A percentile compares a stretch with the other conserved stretches of the same genome.
These are phyloP conservation scores for Fragum whitleyi DNA, from an alignment of 2,888 invertebrate species.

Conservation along the genomic window DNA sequence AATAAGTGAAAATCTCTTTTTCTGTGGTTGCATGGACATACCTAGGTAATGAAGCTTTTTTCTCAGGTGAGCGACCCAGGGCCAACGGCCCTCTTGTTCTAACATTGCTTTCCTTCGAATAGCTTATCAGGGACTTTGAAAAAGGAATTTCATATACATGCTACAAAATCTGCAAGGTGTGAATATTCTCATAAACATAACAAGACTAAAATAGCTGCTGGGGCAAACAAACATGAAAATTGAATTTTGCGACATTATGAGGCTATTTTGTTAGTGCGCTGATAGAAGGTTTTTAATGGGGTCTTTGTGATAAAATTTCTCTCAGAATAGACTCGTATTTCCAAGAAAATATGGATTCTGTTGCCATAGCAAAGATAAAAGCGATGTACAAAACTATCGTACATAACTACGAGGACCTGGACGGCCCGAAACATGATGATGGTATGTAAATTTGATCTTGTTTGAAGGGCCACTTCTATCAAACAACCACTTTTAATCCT, in stretches of 20 bases:
- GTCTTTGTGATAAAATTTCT: conserved; percentile 2
- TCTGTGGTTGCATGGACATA: too few species aligned
- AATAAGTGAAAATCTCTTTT: too few species aligned
- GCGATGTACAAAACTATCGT: conserved; percentile 71
- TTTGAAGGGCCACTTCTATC: too few species aligned
- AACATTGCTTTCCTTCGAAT: too few species aligned
- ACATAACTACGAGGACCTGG: conserved; percentile 74
- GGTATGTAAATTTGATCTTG: conserved; percentile 46
- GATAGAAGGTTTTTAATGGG: conserved; percentile 6
- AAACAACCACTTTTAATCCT: too few species aligned
- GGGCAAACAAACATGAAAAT: conserved; percentile 20
- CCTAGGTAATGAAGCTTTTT: too few species aligned
- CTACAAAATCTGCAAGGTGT: neutral
- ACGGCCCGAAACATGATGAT: conserved; percentile 62
- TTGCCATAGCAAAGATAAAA: conserved; percentile 62
- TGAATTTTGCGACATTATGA: conserved; percentile 16
- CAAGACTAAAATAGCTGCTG: neutral
- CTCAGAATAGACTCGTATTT: neutral
- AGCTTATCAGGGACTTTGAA: too few species aligned
- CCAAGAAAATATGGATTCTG: conserved; percentile 44
- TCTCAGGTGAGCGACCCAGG: too few species aligned
- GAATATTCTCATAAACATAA: conserved; percentile 11
- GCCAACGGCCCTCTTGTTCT: too few species aligned
- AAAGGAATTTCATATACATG: too few species aligned
- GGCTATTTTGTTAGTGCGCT: conserved; percentile 5